Conservation (phyloP, 2,797 vertebrate species). For the Apodemus agrarius region DNA sequence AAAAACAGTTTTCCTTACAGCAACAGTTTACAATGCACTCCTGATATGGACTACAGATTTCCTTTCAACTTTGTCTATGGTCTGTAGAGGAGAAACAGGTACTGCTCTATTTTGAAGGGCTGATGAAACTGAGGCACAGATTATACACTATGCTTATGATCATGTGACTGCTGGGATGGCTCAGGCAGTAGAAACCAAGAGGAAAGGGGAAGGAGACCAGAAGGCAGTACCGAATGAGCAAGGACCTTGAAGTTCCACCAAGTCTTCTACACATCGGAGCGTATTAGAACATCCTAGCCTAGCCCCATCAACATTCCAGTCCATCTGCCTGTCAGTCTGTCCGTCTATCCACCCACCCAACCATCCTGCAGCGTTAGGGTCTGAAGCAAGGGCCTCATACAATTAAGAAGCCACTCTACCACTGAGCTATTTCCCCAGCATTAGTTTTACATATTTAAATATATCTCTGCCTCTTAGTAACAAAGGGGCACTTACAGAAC, state of each 20-base stretch:
- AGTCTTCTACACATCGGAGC: background rate
- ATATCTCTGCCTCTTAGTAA: background rate
- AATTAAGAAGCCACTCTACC: background rate
- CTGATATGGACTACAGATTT: background rate
- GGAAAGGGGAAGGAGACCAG: background rate
- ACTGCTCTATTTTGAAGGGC: background rate
- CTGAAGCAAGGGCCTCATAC: background rate
- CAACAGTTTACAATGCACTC: slow-evolving; percentile 32
- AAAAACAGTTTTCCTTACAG: slow-evolving; percentile 37
- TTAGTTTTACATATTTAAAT: slow-evolving; percentile 9
- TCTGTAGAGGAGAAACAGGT: background rate
- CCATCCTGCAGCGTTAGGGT: background rate
- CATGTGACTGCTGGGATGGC: background rate
- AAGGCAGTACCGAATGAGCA: background rate
- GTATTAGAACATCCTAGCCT: slow-evolving; percentile 1
- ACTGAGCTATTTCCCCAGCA: background rate
- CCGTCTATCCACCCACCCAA: background rate
- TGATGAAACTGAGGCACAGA: slow-evolving; percentile 7
- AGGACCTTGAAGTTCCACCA: background rate
- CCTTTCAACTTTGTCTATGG: slow-evolving; percentile 26
- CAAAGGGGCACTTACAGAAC: slow-evolving; percentile 13
- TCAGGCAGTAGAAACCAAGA: slow-evolving; percentile 11
- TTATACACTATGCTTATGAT: background rate
- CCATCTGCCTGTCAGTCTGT: background rate
- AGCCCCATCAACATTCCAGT: background rate